Percentiles rank a stretch among this genome's conserved stretches.
Evolutionary conservation across 1,140 invertebrate species (phyloP).

Genomic region (Cydia pomonella): DNA sequence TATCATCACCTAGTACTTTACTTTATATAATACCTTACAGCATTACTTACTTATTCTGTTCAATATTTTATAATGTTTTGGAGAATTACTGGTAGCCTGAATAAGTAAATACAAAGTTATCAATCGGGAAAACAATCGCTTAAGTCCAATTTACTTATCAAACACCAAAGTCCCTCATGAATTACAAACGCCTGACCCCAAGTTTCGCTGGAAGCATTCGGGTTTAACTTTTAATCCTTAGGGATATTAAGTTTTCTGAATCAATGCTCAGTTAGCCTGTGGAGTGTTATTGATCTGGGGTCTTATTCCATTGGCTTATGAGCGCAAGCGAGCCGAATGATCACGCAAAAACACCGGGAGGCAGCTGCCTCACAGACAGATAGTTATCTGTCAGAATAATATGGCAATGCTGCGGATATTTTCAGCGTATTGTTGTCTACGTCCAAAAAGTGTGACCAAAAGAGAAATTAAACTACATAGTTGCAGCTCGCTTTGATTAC

Average conservation of each 20-base stretch:
- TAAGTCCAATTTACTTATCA: constrained; percentile 9
- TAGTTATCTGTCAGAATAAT: not conserved
- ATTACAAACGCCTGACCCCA: constrained; percentile 4
- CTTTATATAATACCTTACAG: no score
- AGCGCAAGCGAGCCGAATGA: not conserved
- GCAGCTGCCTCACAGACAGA: no score
- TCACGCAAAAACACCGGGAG: not conserved
- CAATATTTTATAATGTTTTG: no score
- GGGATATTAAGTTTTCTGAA: constrained; percentile 10
- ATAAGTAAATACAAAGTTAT: not conserved
- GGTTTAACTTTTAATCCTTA: not conserved
- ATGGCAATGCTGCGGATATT: not conserved
- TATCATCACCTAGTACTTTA: no score
- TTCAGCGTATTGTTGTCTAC: no score
- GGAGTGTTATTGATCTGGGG: not conserved
- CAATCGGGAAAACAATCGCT: not conserved
- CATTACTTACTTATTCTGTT: no score
- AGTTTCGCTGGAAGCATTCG: not conserved
- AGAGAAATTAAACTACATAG: no score
- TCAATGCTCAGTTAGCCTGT: not conserved
- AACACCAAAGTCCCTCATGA: not conserved
- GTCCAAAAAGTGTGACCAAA: no score
- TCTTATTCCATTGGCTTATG: not conserved
- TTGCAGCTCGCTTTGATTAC: no score
- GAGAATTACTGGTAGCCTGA: not conserved